Evolutionary conservation across 2,797 vertebrate genomes (phyloP), one percentile per base, ranked within the genome.

Genomic region (Sparus aurata): DNA sequence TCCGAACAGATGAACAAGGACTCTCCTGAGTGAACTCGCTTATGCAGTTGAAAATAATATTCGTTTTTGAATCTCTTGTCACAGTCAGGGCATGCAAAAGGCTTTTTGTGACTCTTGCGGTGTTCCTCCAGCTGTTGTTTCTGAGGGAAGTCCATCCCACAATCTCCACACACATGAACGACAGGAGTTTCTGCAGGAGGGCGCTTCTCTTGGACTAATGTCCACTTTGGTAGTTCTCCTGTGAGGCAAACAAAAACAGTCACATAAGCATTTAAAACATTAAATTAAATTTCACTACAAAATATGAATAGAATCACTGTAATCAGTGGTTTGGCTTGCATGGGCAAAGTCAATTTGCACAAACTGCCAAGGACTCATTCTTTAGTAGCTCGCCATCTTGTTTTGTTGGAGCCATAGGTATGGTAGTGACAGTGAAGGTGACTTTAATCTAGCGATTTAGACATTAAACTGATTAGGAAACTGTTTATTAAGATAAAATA

Each of bases 111-210:
- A 60, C 34, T 84, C 34, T 66, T 46, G 0, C 66, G 55, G 62
- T 89, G 89, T 63, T 81, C 47, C 5, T 85, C 85, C 41, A 91
- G 87, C 75, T 86, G 87, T 6, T 83, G 58, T 74, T 84, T 89
- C 47, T 85, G 65, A 41, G 84, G 76, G 69, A 90, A 91, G 46
- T 90, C 84, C 88, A 87, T 88, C 3, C 87, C 88, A 65, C 87
- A 91, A 6, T 89, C 84, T 20, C 66, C 88, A 77, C 87, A 90
- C 12, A 89, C 69, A 1, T 90, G 74, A 54, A 75, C 80, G 11
- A 61, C 57, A 30, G 75, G 55, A 0, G 76, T 38, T 22, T 83
- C 75, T 66, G 73, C 60, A 6, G 57, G 25, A 6, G 41, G 22
- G 0, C 22, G 81, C 47, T 70, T 78, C 72, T 84, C 80, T 69